Evolutionary conservation across 1,140 invertebrate species (phyloP).

Genomic region (Ladona fulva): DNA sequence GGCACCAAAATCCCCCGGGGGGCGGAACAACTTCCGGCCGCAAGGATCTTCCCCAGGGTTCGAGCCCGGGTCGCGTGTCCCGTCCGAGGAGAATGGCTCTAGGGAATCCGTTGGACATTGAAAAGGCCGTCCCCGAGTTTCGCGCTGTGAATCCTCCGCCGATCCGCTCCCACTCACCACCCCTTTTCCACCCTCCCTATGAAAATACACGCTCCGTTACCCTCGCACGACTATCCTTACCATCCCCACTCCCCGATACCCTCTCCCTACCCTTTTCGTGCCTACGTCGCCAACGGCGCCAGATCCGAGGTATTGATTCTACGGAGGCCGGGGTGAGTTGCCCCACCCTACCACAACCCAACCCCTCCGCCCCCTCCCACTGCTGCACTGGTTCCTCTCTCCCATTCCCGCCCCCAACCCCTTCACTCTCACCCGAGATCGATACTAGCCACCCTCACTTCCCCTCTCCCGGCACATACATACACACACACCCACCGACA

Average conservation of each 20-base stretch:
- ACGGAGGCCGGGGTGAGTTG: not conserved
- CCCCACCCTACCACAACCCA: not conserved
- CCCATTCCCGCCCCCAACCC: not conserved
- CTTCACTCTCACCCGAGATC: slow-evolving; percentile 1
- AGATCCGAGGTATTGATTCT: slow-evolving; percentile 1
- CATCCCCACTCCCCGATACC: not conserved
- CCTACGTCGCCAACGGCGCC: not conserved
- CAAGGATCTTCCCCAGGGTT: not conserved
- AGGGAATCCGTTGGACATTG: not conserved
- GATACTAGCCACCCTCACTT: not conserved
- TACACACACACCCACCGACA: not conserved
- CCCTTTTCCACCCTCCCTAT: not conserved
- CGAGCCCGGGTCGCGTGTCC: not conserved
- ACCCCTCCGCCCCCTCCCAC: not conserved
- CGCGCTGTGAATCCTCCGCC: not conserved
- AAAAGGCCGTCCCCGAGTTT: not conserved
- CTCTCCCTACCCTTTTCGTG: not conserved
- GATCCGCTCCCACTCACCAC: not conserved
- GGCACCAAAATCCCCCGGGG: not conserved
- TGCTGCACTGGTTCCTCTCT: not conserved
- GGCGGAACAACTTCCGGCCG: not conserved
- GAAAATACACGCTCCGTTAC: not conserved
- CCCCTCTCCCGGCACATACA: not conserved
- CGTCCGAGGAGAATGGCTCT: not conserved
- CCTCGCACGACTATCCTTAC: not conserved